Evolutionary conservation across 2,797 vertebrate species (phyloP).

Genomic region (Morus bassanus): DNA sequence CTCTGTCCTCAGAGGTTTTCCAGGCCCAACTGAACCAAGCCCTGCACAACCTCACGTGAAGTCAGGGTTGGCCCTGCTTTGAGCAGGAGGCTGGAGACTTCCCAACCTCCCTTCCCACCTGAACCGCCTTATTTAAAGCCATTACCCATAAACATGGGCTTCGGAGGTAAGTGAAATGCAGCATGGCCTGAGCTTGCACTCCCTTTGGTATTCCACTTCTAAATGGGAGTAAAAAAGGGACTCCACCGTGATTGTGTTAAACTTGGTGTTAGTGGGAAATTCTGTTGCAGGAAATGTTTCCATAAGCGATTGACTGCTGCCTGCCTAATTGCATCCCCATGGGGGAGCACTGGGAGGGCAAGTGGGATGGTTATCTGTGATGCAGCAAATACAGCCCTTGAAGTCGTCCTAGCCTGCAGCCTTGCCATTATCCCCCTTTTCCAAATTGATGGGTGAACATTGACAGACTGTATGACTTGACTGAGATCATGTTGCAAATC

Average conservation of each 20-base stretch:
- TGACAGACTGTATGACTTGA: no score
- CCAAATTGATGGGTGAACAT: rapidly evolving
- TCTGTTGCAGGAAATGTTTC: not conserved
- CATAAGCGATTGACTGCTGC: not conserved
- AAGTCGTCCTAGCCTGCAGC: not conserved
- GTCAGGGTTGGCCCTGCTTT: not conserved
- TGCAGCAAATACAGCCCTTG: not conserved
- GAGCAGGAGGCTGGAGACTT: not conserved
- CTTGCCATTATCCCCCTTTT: rapidly evolving
- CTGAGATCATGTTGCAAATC: not conserved
- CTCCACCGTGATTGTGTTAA: not conserved
- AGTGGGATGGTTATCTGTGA: not conserved
- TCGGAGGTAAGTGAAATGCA: not conserved
- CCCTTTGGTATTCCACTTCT: not conserved
- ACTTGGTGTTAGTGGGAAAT: not conserved
- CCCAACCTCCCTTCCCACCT: not conserved
- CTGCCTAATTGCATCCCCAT: not conserved
- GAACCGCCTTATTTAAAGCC: not conserved
- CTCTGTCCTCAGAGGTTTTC: not conserved
- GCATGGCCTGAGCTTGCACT: not conserved
- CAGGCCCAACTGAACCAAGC: not conserved
- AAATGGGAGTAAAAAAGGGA: not conserved
- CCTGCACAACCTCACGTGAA: rapidly evolving
- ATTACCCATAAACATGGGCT: not conserved
- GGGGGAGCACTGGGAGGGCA: not conserved